Base-by-base conservation (phyloP, 30 jellyfish, hydroid and myxozoan species). In the Sanderia malayensis region DNA sequence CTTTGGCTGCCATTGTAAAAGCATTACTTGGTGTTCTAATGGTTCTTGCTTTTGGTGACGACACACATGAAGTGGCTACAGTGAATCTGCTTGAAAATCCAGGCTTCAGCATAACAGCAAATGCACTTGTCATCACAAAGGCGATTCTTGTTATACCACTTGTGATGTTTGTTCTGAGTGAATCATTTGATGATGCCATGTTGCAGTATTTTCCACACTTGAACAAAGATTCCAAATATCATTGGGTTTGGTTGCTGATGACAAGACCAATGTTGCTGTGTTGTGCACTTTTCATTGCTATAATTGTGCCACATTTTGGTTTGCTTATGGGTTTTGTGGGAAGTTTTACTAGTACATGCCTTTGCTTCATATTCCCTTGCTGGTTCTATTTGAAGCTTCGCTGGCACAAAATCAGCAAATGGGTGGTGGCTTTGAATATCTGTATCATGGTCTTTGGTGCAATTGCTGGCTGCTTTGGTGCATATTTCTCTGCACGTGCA, bases 231-330 rank as follows among this genome's bases (percentile, higher is more conserved):
- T 62, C 97, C 23, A 67, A 78, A 24, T 89, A 68, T 64, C 71
- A 82, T 45, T 89, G 95, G 95, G 32, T 89, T 11, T 89, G 97
- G 97, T 64, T 82, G 55, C 33, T 82, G 4, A 76, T 89, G 11
- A 76, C 97, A n/a, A 47, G 97, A 24, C 97, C 97, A 52, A 37
- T 89, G 74, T 73, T 89, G 44, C 87, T 89, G 60, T 29, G 89
- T 28, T 76, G 49, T 29, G 94, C 95, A 1, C 82, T 89, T 23
- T 71, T 89, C 24, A 17, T 89, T 22, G 97, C 95, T 31, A 17
- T 89, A 11, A 76, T 75, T 61, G 95, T 89, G 28, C 97, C 97
- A 22, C 97, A 89, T 70, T 89, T 89, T 70, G 97, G 97, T 24
- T 74, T 89, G 41, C 66, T 89, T 0, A 89, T 89, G 97, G 94